These are phyloP conservation scores for Bradypodion ventrale DNA, from an alignment of 2,797 vertebrate genomes.

Conservation along the genomic window DNA sequence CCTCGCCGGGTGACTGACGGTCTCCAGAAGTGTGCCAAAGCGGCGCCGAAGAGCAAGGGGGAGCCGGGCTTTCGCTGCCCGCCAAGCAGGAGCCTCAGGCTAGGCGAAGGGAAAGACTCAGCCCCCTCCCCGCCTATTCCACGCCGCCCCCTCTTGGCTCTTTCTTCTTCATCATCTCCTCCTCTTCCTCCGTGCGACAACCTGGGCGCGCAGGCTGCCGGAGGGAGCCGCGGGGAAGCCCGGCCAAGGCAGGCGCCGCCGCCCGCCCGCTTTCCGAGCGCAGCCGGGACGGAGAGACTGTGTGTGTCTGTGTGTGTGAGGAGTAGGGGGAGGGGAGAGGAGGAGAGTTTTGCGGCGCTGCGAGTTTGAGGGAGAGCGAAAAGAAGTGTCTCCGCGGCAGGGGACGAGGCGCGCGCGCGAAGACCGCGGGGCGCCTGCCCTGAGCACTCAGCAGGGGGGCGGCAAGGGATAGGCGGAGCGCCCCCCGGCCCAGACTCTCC, in stretches of 20 bases:
- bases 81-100: not conserved
- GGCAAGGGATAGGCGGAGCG: not conserved
- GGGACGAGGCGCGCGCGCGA: not conserved
- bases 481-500: conserved; percentile 11
- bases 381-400: conserved; percentile 15
- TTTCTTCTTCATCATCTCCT: no score
- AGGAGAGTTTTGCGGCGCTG: conserved; percentile 40
- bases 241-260: not conserved
- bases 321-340: no score
- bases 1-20: no score
- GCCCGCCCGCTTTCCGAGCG: not conserved
- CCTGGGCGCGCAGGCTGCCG: conserved; percentile 35
- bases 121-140: no score
- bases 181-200: not conserved
- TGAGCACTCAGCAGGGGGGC: not conserved
- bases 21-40: not conserved
- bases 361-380: conserved; percentile 41
- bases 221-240: not conserved
- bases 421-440: not conserved
- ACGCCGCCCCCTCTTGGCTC: not conserved
- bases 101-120: not conserved
- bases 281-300: not conserved
- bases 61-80: not conserved
- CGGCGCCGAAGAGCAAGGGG: not conserved
- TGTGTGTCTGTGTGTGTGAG: no score